Base-by-base conservation (phyloP, 2,113 vertebrate species). In the Dromaius novaehollandiae region DNA sequence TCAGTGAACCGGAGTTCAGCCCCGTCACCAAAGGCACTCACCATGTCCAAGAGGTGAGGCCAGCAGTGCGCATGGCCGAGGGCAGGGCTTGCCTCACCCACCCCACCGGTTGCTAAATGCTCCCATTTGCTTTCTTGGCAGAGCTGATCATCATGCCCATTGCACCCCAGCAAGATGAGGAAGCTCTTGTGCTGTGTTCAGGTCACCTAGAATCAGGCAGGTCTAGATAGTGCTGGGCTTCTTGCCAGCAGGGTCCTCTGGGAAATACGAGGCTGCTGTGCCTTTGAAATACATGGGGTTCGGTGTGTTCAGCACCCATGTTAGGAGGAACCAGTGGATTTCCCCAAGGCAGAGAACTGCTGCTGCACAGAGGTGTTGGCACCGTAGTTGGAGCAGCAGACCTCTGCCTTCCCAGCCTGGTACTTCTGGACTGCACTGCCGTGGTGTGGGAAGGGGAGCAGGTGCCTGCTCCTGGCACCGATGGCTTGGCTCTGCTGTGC, bases 21-120 rank as follows among this genome's bases (percentile, higher is more conserved):
- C 22, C 34, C 13, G 36, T 58, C 88, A 36, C 81, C 3, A 2
- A 10, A 36, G 73, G 7, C 4, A 30, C 18, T 70, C 21, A 79
- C 34, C 0, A 0, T 3, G 24, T 46, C 46, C 26, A 40, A 4
- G 40, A 38, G 38, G 10, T 21, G 70, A 73, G 51, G 32, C 22
- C 46, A 86, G 56, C 40, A 19, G 18, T 7, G 1, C 7, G 25
- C 34, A 11, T 0, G 0, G 13, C 42, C 40, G 1, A 1, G 10
- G 13, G 16, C 8, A 17, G 25, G 9, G 12, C 8, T 63, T 55
- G 28, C 9, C 30, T 58, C 55, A 58, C 28, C 17, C 30, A 19
- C 56, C 9, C 32, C 22, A 21, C 56, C 34, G 30, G 8, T 34
- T 18, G 17, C 56, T 60, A 32, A 60, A 34, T 17, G 56, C 30